A percentile compares a stretch with the other conserved stretches of the same genome.
Conservation (phyloP, 1,140 invertebrate species). For the Brachystomella parvula region DNA sequence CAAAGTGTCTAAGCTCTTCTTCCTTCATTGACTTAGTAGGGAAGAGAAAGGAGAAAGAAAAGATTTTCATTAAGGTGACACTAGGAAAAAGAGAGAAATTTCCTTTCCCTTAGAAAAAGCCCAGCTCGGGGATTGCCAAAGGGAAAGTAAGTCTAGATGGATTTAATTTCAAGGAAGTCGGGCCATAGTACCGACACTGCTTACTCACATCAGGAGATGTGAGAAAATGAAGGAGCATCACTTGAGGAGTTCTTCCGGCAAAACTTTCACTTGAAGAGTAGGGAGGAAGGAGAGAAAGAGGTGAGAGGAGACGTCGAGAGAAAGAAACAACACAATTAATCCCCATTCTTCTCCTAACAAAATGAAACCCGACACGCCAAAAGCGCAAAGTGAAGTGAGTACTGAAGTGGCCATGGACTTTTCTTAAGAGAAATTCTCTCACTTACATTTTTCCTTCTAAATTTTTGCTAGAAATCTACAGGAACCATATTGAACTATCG, state of each 20-base stretch:
- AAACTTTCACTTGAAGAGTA: neutral
- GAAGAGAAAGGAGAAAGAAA: neutral
- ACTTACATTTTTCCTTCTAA: too few species aligned
- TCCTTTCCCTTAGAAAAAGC: neutral
- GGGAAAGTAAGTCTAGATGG: neutral
- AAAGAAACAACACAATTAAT: slow-evolving; percentile 1
- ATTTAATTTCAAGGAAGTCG: slow-evolving; percentile 11
- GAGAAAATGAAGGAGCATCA: too few species aligned
- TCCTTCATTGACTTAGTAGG: neutral
- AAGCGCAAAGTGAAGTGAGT: too few species aligned
- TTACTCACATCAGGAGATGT: too few species aligned
- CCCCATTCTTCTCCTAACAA: neutral
- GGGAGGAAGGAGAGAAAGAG: neutral
- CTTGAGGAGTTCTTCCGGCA: neutral
- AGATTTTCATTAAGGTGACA: slow-evolving; percentile 13
- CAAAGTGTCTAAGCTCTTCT: neutral
- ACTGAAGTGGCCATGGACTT: too few species aligned
- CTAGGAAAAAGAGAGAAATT: neutral
- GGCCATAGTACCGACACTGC: neutral
- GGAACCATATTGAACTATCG: too few species aligned
- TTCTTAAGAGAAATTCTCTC: too few species aligned
- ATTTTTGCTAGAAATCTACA: too few species aligned
- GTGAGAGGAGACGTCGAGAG: too few species aligned
- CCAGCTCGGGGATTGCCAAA: neutral
- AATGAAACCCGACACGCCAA: too few species aligned